phyloP scores from a whole-genome alignment of 2,888 invertebrate species.

The Synanthedon andrenaeformis region DNA sequence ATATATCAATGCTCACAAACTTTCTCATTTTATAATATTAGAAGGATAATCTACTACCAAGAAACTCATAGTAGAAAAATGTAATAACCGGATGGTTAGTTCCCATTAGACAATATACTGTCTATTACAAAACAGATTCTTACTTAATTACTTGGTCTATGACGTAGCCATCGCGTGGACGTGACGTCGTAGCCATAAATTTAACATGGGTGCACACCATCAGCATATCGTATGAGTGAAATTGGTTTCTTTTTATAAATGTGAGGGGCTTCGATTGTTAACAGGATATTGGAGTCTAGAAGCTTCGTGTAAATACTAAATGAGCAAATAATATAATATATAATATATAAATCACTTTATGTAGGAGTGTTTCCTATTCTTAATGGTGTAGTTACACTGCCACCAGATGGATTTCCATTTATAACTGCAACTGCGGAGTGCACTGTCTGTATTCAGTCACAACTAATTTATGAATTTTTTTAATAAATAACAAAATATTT shows the following conservation, averaged over 20 bases:
- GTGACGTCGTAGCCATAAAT: constrained; percentile 35
- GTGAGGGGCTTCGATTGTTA: constrained; percentile 21
- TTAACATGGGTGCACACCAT: constrained; percentile 2
- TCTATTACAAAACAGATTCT: constrained; percentile 9
- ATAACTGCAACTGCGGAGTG: no score
- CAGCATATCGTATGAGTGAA: constrained; percentile 55
- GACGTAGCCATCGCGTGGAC: constrained; percentile 21
- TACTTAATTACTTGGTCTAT: constrained; percentile 25
- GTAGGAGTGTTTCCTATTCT: no score
- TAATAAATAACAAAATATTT: no score
- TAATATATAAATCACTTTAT: no score
- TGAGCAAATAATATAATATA: no score
- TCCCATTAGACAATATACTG: background rate
- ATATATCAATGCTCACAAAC: no score
- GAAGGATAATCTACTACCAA: no score
- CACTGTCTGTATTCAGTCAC: no score
- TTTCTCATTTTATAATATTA: no score
- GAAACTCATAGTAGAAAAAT: constrained; percentile 4
- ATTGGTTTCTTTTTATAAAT: constrained; percentile 38
- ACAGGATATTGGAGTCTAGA: constrained; percentile 39
- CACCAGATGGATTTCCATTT: no score
- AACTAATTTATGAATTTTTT: no score
- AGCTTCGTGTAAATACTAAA: constrained; percentile 11
- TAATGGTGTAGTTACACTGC: no score
- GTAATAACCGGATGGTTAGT: constrained; percentile 8